phyloP scores from a whole-genome alignment of 2,113 vertebrate genomes.

The Nanorana parkeri region DNA sequence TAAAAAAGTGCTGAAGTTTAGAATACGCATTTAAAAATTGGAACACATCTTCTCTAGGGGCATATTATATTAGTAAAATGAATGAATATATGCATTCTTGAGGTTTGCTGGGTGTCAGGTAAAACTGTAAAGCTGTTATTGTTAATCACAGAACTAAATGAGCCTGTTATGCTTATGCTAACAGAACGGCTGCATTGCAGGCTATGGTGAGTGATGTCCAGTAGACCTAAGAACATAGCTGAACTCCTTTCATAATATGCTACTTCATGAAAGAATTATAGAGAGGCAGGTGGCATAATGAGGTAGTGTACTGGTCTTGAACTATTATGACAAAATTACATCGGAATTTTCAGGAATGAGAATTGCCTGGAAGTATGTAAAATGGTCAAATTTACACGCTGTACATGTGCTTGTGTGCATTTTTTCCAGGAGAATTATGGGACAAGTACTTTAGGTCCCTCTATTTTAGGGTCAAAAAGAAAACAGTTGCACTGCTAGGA shows the following conservation, averaged over 20 bases:
- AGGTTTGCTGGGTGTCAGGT: background rate
- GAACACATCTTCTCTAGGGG: background rate
- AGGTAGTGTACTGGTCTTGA: background rate
- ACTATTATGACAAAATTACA: background rate
- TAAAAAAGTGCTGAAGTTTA: background rate
- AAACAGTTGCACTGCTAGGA: too few species aligned
- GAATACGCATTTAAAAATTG: background rate
- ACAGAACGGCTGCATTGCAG: background rate
- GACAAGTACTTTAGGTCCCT: too few species aligned
- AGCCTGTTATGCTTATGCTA: background rate
- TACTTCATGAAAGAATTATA: background rate
- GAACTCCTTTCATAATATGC: background rate
- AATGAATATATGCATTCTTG: slow-evolving; percentile 3
- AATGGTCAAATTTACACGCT: too few species aligned
- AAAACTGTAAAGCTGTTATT: background rate
- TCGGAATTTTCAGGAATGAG: background rate
- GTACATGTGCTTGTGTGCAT: too few species aligned
- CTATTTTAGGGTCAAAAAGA: too few species aligned
- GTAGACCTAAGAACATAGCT: background rate
- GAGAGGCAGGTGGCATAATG: background rate
- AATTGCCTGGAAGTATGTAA: background rate
- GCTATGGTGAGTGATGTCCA: slow-evolving; percentile 10
- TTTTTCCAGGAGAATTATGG: too few species aligned
- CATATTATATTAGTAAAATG: background rate
- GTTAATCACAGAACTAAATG: background rate